Evolutionary conservation across 2,888 invertebrate genomes (phyloP), one percentile per base, ranked within the genome.

Genomic region (Leptopilina syphax): DNA sequence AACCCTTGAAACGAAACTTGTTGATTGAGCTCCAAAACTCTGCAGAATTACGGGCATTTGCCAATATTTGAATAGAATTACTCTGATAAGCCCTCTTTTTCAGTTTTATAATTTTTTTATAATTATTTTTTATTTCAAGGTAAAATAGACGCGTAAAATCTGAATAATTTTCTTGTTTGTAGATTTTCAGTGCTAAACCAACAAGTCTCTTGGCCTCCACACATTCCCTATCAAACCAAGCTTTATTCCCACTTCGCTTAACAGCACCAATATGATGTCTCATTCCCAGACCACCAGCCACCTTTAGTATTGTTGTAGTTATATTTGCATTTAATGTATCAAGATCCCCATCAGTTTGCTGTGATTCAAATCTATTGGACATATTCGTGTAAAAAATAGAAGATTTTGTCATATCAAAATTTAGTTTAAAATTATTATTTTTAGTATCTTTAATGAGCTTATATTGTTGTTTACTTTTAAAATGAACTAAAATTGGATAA

Each of bases 251-350:
- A 34, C 4, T 34, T 34, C 34, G 34, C 34, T 34, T 34, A 34
- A 34, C 34, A 60, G 8, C 18, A n/a, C 60, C 60, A n/a, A 18
- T n/a, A 60, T 18, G 7, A 60, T 60, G 60, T n/a, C 18, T 60
- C 60, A 60, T 60, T 60, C 60, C 60, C 60, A 60, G 60, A 60
- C 60, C 60, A 60, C 60, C n/a, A 60, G 60, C 60, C n/a, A 60
- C 60, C n/a, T 60, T 60, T 18, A 8, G n/a, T 60, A 60, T 60
- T n/a, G 60, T 60, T 60, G 60, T 5, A 7, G 60, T 60, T 18
- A 60, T 60, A 18, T n/a, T 60, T n/a, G n/a, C 7, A 60, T 60
- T 60, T 60, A 60, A 18, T 18, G 60, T n/a, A 5, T 60, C 6
- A n/a, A n/a, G 60, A 60, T 60, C 60, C n/a, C 9, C 47, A 47